These are phyloP conservation scores for Ctenicera cuprea DNA, from an alignment of 2,888 invertebrate genomes.

Conservation along the genomic window DNA sequence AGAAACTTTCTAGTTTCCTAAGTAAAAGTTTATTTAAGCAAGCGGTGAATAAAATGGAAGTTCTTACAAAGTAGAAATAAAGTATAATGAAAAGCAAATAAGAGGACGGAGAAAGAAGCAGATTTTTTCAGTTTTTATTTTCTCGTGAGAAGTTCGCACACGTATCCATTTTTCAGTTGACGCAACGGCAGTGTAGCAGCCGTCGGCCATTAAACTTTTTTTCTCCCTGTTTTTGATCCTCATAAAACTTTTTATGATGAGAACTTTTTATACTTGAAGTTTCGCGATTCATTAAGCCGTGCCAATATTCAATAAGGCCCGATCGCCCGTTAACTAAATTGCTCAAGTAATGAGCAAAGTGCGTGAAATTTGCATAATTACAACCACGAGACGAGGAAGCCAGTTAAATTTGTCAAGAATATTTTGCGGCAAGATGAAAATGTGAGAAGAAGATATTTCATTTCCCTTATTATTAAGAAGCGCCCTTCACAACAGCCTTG, in stretches of 20 bases:
- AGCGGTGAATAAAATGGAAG: background rate
- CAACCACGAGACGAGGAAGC: background rate
- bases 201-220: constrained; percentile 15
- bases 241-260: constrained; percentile 20
- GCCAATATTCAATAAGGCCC: constrained; percentile 27
- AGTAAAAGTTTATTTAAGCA: background rate
- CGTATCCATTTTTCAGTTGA: constrained; percentile 1
- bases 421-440: background rate
- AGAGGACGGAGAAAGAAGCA: background rate
- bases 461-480: background rate
- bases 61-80: background rate
- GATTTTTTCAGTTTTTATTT: constrained; percentile 24
- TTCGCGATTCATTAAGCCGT: constrained; percentile 21
- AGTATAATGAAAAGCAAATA: constrained; percentile 28
- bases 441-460: background rate
- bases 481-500: background rate
- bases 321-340: constrained; percentile 24
- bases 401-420: constrained; percentile 6
- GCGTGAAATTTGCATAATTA: constrained; percentile 29
- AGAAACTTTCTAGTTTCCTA: background rate
- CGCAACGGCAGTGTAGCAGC: background rate
- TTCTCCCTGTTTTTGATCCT: constrained; percentile 20
- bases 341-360: constrained; percentile 13
- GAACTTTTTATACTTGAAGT: constrained; percentile 20
- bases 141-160: constrained; percentile 8